Conservation (phyloP, 2,113 vertebrate genomes). For the Tympanuchus pallidicinctus region DNA sequence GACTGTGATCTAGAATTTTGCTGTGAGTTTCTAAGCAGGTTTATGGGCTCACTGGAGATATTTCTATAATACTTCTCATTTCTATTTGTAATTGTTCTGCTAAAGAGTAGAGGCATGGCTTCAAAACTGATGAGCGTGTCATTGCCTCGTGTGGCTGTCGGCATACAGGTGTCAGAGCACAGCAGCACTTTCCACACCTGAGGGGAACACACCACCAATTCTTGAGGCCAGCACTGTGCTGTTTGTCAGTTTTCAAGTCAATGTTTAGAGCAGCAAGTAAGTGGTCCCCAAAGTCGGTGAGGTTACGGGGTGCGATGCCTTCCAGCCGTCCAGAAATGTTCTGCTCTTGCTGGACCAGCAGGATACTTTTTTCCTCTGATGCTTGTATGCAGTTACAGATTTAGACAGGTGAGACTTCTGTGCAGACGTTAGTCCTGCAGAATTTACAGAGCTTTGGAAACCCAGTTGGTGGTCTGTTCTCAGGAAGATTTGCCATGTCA, state of each 20-base stretch:
- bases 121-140: accelerated
- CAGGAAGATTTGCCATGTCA: not conserved
- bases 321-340: not conserved
- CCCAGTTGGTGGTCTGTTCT: not conserved
- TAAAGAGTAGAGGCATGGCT: accelerated
- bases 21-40: not conserved
- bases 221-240: not conserved
- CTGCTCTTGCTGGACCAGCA: not conserved
- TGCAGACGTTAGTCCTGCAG: not conserved
- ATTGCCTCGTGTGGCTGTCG: accelerated
- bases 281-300: not conserved
- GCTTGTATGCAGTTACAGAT: not conserved
- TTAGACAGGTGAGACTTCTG: not conserved
- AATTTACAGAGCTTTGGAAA: not conserved
- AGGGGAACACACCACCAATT: not conserved
- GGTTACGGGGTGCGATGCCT: not conserved
- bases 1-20: not conserved
- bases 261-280: not conserved
- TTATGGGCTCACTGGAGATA: not conserved
- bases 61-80: not conserved
- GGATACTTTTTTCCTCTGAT: not conserved
- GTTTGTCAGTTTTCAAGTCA: not conserved
- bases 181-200: not conserved
- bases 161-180: not conserved
- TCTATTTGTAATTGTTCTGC: not conserved